Base-by-base conservation (phyloP, 2,113 vertebrate genomes). In the Cebidichthys violaceus region DNA sequence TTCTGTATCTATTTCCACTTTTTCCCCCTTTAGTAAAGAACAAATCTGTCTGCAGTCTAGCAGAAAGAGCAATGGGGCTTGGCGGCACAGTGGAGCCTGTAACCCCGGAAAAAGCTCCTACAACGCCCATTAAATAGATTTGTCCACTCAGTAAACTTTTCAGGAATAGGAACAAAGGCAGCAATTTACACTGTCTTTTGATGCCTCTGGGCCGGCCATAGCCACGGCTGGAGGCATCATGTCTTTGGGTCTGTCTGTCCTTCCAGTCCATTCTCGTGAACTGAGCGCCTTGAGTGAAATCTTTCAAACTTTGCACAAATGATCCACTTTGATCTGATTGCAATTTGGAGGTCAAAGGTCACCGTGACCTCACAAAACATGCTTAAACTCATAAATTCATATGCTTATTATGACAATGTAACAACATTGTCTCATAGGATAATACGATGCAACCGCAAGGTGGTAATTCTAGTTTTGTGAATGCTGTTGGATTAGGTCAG, bases 31-130 rank as follows among this genome's bases (percentile, higher is more conserved):
- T 60, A 39, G 45, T 61, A 20, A 69, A 85, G 6, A 69, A 45
- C 70, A 67, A 39, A 74, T 10, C 33, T 67, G 70, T 79, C 35
- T 76, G 41, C 31, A 1, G 22, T 35, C 43, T 71, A 7, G 67
- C 59, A 75, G 37, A 50, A 64, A 61, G 55, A 83, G 66, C 27
- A 69, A 60, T 80, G 33, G 18, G 64, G 13, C 72, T 52, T 60
- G 31, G 33, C 67, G 55, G 29, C 64, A 55, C 69, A 79, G 29
- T 17, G 14, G 50, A 35, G 66, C 57, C 14, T 59, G 31, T 52
- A 52, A 79, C 61, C 31, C 45, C 20, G 3, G 14, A 9, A 62
- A 69, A 62, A 4, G 1, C 31, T 24, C 24, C 24, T 17, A 33
- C 17, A 70, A 29, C 47, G 33, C 9, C 76, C 47, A 43, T 41